A percentile compares a stretch with the other conserved stretches of the same genome.
Conservation (phyloP, 2,888 invertebrate genomes). For the Orthosia gracilis region DNA sequence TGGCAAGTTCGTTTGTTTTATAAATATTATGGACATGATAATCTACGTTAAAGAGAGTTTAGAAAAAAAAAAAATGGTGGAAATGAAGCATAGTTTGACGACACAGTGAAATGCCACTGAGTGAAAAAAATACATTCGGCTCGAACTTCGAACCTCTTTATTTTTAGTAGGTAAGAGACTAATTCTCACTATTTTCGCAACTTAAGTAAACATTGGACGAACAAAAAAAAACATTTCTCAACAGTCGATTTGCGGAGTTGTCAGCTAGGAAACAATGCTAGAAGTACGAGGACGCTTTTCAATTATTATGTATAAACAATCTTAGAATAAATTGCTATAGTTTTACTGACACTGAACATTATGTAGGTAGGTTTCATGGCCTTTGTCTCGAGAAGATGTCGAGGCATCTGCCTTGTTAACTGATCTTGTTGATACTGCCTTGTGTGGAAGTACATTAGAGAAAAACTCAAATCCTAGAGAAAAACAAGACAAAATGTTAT, state of each 20-base stretch:
- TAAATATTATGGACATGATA: not conserved
- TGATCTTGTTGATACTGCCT: slow-evolving; percentile 42
- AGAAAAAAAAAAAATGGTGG: too few relatives aligned
- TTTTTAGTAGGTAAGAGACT: not conserved
- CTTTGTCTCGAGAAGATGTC: not conserved
- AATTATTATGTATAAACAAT: slow-evolving; percentile 27
- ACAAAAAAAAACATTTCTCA: not conserved
- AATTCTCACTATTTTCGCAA: not conserved
- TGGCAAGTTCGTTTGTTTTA: not conserved
- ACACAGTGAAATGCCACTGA: not conserved
- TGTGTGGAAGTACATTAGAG: slow-evolving; percentile 45
- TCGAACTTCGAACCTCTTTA: not conserved
- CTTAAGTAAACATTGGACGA: not conserved
- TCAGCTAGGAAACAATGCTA: slow-evolving; percentile 17
- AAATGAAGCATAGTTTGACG: too few relatives aligned
- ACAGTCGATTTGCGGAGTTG: not conserved
- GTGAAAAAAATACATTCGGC: not conserved
- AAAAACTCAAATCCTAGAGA: too few relatives aligned
- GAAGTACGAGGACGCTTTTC: slow-evolving; percentile 33
- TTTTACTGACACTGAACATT: slow-evolving; percentile 8
- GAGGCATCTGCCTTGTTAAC: slow-evolving; percentile 8
- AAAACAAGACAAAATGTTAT: too few relatives aligned
- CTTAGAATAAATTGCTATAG: slow-evolving; percentile 37
- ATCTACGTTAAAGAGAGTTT: too few relatives aligned
- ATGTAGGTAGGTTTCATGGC: not conserved